Percentiles rank a stretch among this genome's conserved stretches.
Conservation (phyloP, 2,888 invertebrate species). For the Cataglyphis livida region DNA sequence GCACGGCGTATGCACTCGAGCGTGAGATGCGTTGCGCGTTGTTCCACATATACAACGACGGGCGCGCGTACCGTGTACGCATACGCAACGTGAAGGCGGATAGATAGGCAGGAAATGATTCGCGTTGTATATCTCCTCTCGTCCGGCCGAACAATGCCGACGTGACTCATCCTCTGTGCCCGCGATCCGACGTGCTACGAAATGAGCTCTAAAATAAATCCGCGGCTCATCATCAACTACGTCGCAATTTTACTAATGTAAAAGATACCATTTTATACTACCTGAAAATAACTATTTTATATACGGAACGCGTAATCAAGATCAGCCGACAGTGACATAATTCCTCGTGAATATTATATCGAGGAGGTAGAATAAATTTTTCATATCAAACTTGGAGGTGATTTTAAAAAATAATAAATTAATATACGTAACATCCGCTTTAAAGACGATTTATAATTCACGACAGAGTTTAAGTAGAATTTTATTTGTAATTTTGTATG, state of each 20-base stretch:
- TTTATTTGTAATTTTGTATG: neutral
- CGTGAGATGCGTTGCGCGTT: constrained; percentile 80
- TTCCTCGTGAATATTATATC: neutral
- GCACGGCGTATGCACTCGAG: constrained; percentile 74
- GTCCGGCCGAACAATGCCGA: constrained; percentile 81
- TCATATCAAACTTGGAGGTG: neutral
- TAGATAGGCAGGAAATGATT: constrained; percentile 83
- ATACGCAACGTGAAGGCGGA: constrained; percentile 67
- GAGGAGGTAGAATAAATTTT: neutral
- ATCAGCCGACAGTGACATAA: neutral
- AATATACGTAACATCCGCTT: neutral
- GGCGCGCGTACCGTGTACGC: constrained; percentile 6
- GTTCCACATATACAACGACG: constrained; percentile 69
- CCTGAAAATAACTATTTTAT: neutral
- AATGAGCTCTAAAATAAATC: constrained; percentile 74
- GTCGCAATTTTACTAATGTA: neutral
- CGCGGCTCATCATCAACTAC: constrained; percentile 64
- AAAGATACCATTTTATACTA: neutral
- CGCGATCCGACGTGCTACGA: constrained; percentile 75
- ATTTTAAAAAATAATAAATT: neutral
- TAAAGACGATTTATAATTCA: neutral
- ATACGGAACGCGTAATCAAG: neutral
- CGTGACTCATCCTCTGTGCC: constrained; percentile 80
- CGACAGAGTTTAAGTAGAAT: neutral
- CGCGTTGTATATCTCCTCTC: constrained; percentile 81